Percentiles rank a stretch among this genome's conserved stretches.
Evolutionary conservation across 2,797 vertebrate genomes (phyloP).

Genomic region (Sebastes vulpes): DNA sequence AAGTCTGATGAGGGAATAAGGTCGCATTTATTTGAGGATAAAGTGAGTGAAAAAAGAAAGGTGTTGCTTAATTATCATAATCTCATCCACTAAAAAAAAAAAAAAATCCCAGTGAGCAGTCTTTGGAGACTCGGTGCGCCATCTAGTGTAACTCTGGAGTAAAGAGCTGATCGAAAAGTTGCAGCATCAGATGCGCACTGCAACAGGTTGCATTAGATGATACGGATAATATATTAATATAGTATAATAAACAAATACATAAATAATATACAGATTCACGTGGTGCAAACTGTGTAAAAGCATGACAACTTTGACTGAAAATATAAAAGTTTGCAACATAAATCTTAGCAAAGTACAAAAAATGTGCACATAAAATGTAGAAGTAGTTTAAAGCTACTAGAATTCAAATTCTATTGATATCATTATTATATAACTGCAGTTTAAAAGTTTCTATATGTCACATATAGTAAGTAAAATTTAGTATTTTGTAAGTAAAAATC

Average conservation of each 20-base stretch:
- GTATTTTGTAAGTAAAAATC: neutral
- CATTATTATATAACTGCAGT: neutral
- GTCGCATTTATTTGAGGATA: neutral
- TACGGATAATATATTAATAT: neutral
- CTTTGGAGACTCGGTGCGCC: constrained; percentile 41
- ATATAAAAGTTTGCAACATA: neutral
- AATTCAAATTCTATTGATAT: neutral
- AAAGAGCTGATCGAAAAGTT: neutral
- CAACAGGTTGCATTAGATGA: constrained; percentile 47
- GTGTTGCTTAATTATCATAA: neutral
- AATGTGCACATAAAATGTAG: neutral
- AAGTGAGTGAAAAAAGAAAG: constrained; percentile 5
- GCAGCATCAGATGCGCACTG: neutral
- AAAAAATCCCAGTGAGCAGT: neutral
- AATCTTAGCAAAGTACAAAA: neutral
- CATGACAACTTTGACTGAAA: neutral
- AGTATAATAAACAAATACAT: neutral
- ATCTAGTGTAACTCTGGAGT: constrained; percentile 48
- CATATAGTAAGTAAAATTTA: neutral
- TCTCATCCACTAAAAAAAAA: neutral
- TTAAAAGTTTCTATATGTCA: neutral
- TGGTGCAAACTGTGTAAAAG: neutral
- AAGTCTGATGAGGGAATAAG: neutral
- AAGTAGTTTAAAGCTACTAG: neutral
- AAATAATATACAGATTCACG: neutral